phyloP scores from a whole-genome alignment of 2,113 vertebrate genomes.

The Leptobrachium leishanense region DNA sequence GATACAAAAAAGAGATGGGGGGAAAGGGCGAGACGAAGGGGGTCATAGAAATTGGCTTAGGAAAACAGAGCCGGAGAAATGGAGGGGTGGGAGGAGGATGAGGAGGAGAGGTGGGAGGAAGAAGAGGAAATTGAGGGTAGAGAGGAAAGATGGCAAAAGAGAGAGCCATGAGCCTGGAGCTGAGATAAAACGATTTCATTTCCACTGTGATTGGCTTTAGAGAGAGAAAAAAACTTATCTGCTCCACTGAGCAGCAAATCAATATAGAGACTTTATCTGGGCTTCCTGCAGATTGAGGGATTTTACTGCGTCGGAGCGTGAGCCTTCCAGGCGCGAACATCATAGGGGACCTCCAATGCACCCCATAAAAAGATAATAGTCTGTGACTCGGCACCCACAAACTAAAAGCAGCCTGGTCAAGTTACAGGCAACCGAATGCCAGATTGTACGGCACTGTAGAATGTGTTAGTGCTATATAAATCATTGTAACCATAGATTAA shows the following conservation, averaged over 20 bases:
- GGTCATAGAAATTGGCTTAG: background rate
- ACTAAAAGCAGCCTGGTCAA: no score
- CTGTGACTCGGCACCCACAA: no score
- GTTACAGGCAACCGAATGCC: no score
- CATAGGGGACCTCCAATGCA: no score
- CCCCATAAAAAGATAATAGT: no score
- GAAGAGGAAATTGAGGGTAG: background rate
- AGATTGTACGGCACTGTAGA: no score
- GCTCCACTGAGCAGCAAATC: conserved; percentile 41
- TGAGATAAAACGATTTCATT: conserved; percentile 41
- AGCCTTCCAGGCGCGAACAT: background rate
- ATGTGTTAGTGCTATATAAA: no score
- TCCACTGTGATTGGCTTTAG: conserved; percentile 33
- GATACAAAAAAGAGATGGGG: background rate
- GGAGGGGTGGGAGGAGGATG: background rate
- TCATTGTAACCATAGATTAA: no score
- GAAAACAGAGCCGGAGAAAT: background rate
- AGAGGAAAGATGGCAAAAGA: conserved; percentile 1
- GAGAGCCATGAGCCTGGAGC: conserved; percentile 25
- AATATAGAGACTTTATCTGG: conserved; percentile 38
- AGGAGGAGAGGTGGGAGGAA: background rate
- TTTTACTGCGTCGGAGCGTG: conserved; percentile 3
- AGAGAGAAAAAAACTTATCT: conserved; percentile 29
- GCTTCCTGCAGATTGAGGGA: conserved; percentile 26
- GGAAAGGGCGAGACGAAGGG: background rate